A percentile compares a stretch with the other conserved stretches of the same genome.
Evolutionary conservation across 2,797 vertebrate species (phyloP).

Genomic region (Otus scops): DNA sequence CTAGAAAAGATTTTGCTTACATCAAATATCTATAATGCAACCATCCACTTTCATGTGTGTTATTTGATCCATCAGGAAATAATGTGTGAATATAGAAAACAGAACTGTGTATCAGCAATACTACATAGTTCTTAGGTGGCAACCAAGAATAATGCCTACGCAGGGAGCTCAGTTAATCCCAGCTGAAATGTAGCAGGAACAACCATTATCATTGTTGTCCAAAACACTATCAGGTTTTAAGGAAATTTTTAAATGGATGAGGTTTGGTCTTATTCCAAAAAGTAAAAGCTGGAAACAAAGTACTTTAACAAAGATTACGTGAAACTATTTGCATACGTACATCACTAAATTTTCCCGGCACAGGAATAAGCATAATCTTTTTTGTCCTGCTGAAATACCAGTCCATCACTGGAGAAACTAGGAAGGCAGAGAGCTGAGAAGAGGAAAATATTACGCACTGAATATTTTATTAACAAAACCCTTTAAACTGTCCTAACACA

Average conservation of each 20-base stretch:
- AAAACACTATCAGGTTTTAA: background rate
- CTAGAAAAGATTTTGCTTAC: background rate
- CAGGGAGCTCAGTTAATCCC: background rate
- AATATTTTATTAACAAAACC: background rate
- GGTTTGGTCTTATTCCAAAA: background rate
- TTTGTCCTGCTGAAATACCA: background rate
- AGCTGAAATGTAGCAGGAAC: background rate
- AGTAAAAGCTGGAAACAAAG: background rate
- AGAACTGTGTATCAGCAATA: background rate
- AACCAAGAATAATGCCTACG: background rate
- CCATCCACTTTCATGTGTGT: background rate
- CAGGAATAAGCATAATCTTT: background rate
- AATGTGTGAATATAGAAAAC: background rate
- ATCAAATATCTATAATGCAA: background rate
- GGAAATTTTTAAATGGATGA: background rate
- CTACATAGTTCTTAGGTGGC: background rate
- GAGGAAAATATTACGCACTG: constrained; percentile 1
- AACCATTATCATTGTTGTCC: background rate
- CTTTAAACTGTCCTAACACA: background rate
- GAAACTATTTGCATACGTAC: background rate
- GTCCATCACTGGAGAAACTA: background rate
- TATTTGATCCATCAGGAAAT: background rate
- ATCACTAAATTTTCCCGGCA: background rate
- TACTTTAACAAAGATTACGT: background rate
- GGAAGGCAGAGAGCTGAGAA: background rate